Percentiles rank a stretch among this genome's conserved stretches.
Conservation (phyloP, 2,797 vertebrate genomes). For the Sebastolobus altivelis region DNA sequence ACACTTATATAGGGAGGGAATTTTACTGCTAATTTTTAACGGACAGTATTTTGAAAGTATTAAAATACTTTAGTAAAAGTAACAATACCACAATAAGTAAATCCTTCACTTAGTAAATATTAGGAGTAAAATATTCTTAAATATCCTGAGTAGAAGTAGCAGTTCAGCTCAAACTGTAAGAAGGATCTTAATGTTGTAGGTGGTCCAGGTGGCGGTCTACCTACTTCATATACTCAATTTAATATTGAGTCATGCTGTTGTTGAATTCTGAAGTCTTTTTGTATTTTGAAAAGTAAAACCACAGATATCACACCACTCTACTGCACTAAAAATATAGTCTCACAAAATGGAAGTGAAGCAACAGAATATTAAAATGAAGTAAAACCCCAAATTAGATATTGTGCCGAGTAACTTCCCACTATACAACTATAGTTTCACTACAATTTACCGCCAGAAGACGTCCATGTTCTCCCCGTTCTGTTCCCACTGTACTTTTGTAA, state of each 20-base stretch:
- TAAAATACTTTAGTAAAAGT: background rate
- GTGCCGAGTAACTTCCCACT: conserved; percentile 28
- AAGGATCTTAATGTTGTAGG: background rate
- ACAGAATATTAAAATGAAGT: background rate
- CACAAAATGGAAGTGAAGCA: background rate
- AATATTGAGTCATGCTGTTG: background rate
- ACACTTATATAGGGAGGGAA: too few species aligned
- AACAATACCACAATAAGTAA: background rate
- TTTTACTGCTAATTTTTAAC: background rate
- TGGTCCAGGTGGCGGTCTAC: background rate
- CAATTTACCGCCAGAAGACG: background rate
- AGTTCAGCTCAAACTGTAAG: background rate
- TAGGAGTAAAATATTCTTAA: background rate
- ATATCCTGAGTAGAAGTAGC: background rate
- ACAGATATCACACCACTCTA: background rate
- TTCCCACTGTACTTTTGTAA: conserved; percentile 13
- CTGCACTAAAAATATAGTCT: background rate
- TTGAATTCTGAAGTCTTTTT: background rate
- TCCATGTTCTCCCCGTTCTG: background rate
- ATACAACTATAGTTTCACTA: conserved; percentile 8
- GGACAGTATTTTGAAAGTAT: background rate
- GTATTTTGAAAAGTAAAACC: background rate
- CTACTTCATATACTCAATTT: background rate
- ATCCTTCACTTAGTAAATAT: background rate
- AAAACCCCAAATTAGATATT: background rate